A percentile compares a stretch with the other conserved stretches of the same genome.
Evolutionary conservation across 2,797 vertebrate species (phyloP).

Genomic region (Clarias laeviceps): DNA sequence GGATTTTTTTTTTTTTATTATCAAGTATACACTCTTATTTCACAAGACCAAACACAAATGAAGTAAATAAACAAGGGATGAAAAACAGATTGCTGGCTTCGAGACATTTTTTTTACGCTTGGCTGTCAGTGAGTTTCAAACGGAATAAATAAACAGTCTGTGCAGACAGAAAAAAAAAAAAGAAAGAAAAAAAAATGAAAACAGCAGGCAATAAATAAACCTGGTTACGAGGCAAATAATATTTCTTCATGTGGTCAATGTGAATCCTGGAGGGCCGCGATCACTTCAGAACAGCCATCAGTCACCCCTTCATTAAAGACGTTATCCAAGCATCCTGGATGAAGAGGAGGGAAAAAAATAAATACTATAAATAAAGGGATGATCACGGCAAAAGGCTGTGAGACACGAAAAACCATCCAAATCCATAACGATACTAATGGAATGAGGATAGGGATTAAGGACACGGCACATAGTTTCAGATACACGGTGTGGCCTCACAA

Average conservation of each 20-base stretch:
- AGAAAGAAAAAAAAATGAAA: neutral
- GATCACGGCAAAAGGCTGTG: neutral
- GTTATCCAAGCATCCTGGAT: constrained; percentile 5
- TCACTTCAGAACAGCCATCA: neutral
- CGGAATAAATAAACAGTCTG: neutral
- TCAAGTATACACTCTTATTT: neutral
- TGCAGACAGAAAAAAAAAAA: neutral
- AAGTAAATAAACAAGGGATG: neutral
- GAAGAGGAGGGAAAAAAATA: neutral
- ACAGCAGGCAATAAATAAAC: neutral
- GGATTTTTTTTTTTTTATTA: neutral
- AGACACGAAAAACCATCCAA: neutral
- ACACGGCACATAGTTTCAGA: neutral
- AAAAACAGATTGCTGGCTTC: neutral
- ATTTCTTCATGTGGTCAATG: neutral
- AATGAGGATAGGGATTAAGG: constrained; percentile 1
- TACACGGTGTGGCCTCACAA: neutral
- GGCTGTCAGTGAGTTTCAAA: neutral
- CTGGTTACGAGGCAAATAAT: no score
- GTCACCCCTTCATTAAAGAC: neutral
- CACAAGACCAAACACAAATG: neutral
- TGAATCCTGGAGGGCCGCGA: neutral
- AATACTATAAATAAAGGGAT: neutral
- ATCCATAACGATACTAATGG: neutral
- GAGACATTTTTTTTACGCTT: neutral